Evolutionary conservation across 2,113 vertebrate genomes (phyloP).

Genomic region (Lutjanus erythropterus): DNA sequence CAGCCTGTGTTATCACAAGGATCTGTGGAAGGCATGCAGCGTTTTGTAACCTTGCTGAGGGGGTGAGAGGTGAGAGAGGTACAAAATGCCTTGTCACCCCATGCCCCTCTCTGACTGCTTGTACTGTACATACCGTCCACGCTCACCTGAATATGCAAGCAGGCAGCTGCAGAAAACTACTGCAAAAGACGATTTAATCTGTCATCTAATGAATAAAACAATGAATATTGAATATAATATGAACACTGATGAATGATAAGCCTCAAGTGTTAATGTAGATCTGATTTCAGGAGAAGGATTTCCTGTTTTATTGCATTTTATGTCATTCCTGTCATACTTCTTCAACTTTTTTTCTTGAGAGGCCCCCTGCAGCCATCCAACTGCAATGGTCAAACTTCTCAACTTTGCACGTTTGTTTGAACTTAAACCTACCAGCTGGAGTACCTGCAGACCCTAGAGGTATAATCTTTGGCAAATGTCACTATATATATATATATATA

Average conservation of each 20-base stretch:
- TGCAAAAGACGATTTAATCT: not conserved
- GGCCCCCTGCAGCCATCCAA: slow-evolving; percentile 35
- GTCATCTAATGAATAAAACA: slow-evolving; percentile 9
- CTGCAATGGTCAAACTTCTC: not conserved
- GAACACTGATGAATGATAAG: not conserved
- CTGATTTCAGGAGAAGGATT: slow-evolving; percentile 9
- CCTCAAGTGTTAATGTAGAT: slow-evolving; percentile 17
- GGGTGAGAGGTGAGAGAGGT: slow-evolving; percentile 31
- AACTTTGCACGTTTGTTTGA: not conserved
- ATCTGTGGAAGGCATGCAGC: slow-evolving; percentile 72
- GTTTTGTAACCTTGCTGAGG: slow-evolving; percentile 63
- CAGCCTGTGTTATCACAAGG: slow-evolving; percentile 67
- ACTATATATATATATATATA: too few species aligned
- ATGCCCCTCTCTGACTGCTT: slow-evolving; percentile 35
- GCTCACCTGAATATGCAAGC: slow-evolving; percentile 39
- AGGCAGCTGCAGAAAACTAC: slow-evolving; percentile 13
- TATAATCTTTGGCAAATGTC: too few species aligned
- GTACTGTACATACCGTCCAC: slow-evolving; percentile 42
- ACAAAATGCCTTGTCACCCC: slow-evolving; percentile 50
- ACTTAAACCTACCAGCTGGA: too few species aligned
- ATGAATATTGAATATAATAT: too few species aligned
- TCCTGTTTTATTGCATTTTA: slow-evolving; percentile 13
- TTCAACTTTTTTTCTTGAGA: not conserved
- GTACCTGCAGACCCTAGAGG: too few species aligned
- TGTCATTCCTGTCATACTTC: slow-evolving; percentile 41